These are phyloP conservation scores for Gephyroberyx darwinii DNA, from an alignment of 2,797 vertebrate species.

Conservation along the genomic window DNA sequence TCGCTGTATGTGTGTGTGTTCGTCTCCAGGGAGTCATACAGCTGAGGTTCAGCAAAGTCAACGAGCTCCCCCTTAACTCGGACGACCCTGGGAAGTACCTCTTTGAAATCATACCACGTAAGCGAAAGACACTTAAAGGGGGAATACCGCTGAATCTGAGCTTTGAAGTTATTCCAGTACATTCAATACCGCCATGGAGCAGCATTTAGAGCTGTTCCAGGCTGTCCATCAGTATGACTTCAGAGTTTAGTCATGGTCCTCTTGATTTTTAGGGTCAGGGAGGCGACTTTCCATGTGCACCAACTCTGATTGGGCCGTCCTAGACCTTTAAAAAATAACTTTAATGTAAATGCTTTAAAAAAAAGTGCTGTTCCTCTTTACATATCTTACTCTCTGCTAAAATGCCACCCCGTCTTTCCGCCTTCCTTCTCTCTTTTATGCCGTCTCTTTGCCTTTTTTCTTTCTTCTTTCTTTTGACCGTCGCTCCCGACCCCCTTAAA, in stretches of 20 bases:
- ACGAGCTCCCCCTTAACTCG: conserved; percentile 83
- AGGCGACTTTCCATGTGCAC: background rate
- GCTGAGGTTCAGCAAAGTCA: conserved; percentile 88
- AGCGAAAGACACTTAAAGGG: background rate
- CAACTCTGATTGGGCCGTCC: background rate
- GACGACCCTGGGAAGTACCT: conserved; percentile 92
- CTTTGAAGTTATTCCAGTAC: background rate
- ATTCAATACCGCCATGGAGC: background rate
- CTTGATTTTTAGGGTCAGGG: background rate
- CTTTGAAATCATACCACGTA: conserved; percentile 94
- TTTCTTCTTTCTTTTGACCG: no score
- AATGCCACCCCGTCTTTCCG: no score
- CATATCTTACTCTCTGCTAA: no score
- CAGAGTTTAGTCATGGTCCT: background rate
- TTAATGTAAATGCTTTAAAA: no score
- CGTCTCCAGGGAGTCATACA: conserved; percentile 85
- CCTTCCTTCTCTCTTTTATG: no score
- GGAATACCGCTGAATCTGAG: background rate
- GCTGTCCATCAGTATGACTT: background rate
- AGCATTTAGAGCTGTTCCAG: background rate
- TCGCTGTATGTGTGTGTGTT: background rate
- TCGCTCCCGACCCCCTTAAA: no score
- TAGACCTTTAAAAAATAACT: background rate
- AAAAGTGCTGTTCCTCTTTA: no score
- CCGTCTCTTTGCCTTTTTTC: background rate